Percentiles rank a stretch among this genome's conserved stretches.
Conservation (phyloP, 2,888 invertebrate species). For the Latrodectus elegans region DNA sequence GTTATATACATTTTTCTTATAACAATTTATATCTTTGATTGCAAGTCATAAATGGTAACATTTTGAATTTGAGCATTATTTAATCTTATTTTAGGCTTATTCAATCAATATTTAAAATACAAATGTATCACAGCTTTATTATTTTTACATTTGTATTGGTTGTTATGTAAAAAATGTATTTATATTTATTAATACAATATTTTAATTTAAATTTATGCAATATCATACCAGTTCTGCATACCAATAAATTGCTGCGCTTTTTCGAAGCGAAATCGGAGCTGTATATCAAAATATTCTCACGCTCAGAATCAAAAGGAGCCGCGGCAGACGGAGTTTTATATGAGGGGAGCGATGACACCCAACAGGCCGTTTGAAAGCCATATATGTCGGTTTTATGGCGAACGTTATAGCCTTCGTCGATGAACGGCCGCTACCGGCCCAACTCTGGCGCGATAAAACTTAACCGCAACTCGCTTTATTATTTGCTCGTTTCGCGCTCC, state of each 20-base stretch:
- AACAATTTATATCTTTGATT: neutral
- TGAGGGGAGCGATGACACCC: slow-evolving; percentile 56
- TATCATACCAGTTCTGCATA: too few relatives aligned
- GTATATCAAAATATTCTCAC: slow-evolving; percentile 6
- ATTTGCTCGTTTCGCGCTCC: slow-evolving; percentile 54
- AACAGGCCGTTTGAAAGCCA: slow-evolving; percentile 63
- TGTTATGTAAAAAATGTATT: too few relatives aligned
- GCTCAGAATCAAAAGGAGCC: neutral
- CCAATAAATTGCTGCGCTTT: too few relatives aligned
- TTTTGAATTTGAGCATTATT: neutral
- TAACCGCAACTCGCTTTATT: slow-evolving; percentile 51
- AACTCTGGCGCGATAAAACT: slow-evolving; percentile 39
- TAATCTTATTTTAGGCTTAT: too few relatives aligned
- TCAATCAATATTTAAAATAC: too few relatives aligned
- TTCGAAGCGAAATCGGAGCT: too few relatives aligned
- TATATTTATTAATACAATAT: too few relatives aligned
- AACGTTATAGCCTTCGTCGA: slow-evolving; percentile 56
- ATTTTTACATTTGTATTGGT: too few relatives aligned
- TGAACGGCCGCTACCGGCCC: slow-evolving; percentile 39
- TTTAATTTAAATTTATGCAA: too few relatives aligned
- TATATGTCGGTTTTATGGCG: slow-evolving; percentile 68
- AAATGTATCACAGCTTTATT: too few relatives aligned
- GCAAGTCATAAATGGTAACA: neutral
- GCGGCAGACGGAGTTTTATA: slow-evolving; percentile 41
- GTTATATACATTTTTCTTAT: neutral